Base-by-base conservation (phyloP, 64 coral and sea anemone genomes). In the Actinia tenebrosa region DNA sequence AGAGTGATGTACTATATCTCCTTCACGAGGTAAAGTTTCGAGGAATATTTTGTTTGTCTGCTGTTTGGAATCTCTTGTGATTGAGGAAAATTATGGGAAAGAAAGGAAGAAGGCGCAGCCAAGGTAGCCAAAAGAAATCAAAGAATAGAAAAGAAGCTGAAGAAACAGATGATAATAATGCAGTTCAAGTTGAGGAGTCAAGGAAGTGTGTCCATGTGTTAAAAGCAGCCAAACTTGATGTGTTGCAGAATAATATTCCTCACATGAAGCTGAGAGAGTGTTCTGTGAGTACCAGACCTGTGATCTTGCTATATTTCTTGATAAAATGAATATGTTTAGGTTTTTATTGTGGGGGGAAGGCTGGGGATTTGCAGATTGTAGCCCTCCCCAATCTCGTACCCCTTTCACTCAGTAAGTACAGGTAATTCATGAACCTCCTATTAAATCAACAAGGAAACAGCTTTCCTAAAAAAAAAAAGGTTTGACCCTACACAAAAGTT, bases 231-330 rank as follows among this genome's bases (percentile, higher is more conserved):
- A 93, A 93, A 30, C 86, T 89, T 13, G 13, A 50, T 22, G 77
- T 85, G 37, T 45, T 96, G 44, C 88, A 93, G 59, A 96, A 93
- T 37, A 89, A 83, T 64, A 71, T 96, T 27, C 91, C 94, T 14
- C 94, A 93, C 82, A 85, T 89, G 37, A 93, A 92, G 30, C 80
- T 96, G 26, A 91, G 91, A 37, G 78, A 96, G 18, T 96, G 94
- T 53, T 85, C 82, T 64, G 94, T 96, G 71, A 93, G 94, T 96
- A n/a, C 25, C 6, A 22, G 10, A 66, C 17, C 63, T 66, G 17
- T 66, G 69, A 75, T 15, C 25, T 30, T 75, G 64, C 64, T 69
- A 7, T 14, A 23, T 66, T 66, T 19, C 1, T 77, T 64, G 71
- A 59, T 6, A 16, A 17, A 56, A 16, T 37, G 13, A 58, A 58